A percentile compares a stretch with the other conserved stretches of the same genome.
phyloP scores from a whole-genome alignment of 1,140 invertebrate genomes.

The Polyergus mexicanus region DNA sequence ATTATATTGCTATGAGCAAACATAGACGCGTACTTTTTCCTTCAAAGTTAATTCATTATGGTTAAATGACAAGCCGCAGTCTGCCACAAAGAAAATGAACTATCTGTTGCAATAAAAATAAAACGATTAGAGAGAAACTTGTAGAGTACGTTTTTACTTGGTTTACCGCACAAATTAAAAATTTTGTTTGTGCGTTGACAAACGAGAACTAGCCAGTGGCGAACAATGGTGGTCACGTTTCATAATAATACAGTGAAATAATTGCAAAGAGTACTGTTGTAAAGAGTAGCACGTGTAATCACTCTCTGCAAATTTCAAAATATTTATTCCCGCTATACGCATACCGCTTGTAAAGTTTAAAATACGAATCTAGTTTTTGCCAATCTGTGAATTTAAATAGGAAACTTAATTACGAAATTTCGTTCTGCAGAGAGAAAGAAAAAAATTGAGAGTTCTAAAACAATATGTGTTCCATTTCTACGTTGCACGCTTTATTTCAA shows the following conservation, averaged over 20 bases:
- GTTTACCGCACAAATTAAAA: constrained; percentile 53
- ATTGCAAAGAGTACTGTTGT: constrained; percentile 26
- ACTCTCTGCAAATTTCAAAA: constrained; percentile 36
- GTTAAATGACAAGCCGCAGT: constrained; percentile 25
- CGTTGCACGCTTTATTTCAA: not conserved
- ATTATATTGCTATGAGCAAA: constrained; percentile 27
- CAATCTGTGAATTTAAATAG: constrained; percentile 17
- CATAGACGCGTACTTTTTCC: not conserved
- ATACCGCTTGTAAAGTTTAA: not conserved
- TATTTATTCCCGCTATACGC: constrained; percentile 43
- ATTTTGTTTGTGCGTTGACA: constrained; percentile 36
- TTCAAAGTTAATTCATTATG: constrained; percentile 39
- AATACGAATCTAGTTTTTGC: constrained; percentile 24
- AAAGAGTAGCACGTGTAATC: not conserved
- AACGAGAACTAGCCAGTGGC: constrained; percentile 8
- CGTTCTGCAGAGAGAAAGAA: not conserved
- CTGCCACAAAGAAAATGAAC: constrained; percentile 34
- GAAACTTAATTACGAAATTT: not conserved
- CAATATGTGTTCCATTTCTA: not conserved
- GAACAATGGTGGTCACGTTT: constrained; percentile 39
- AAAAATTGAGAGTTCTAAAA: not conserved
- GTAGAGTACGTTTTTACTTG: constrained; percentile 47
- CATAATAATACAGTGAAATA: constrained; percentile 43
- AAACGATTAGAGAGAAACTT: not conserved
- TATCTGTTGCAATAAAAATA: constrained; percentile 48